Evolutionary conservation across 2,888 invertebrate species (phyloP).

Genomic region (Boloria euphrosyne): DNA sequence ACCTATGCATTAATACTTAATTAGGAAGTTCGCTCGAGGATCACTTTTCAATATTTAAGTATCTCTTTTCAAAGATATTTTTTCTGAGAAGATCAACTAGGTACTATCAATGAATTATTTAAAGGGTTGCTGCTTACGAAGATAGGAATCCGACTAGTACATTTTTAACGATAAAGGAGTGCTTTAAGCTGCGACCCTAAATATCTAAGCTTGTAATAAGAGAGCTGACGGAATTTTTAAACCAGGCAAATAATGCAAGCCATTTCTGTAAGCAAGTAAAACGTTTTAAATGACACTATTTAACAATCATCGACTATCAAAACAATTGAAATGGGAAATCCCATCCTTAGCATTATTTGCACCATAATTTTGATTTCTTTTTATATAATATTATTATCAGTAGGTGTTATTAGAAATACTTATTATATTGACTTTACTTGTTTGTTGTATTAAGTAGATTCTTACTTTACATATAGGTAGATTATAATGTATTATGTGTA

Average conservation of each 20-base stretch:
- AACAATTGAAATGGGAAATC: too few relatives aligned
- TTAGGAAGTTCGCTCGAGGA: conserved; percentile 2
- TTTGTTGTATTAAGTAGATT: too few relatives aligned
- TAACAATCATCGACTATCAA: too few relatives aligned
- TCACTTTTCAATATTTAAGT: conserved; percentile 20
- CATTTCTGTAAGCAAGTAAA: not conserved
- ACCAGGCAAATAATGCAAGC: not conserved
- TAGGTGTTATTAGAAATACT: too few relatives aligned
- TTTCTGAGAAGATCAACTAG: conserved; percentile 29
- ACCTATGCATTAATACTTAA: conserved; percentile 4
- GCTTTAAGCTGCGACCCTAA: conserved; percentile 13
- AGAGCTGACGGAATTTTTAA: conserved; percentile 7
- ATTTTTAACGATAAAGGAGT: conserved; percentile 24
- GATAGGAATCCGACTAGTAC: conserved; percentile 20
- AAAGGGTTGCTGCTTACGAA: conserved; percentile 31
- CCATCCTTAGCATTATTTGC: too few relatives aligned
- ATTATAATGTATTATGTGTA: too few relatives aligned
- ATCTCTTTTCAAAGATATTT: conserved; percentile 14
- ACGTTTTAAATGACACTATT: not conserved
- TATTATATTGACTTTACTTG: too few relatives aligned
- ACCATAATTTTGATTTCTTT: too few relatives aligned
- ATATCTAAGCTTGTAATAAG: conserved; percentile 14
- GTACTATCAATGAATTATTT: conserved; percentile 24
- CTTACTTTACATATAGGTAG: too few relatives aligned
- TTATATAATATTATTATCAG: too few relatives aligned